Percentiles rank a stretch among this genome's conserved stretches.
These are phyloP conservation scores for Sapajus apella DNA, from an alignment of 2,113 vertebrate genomes.

Conservation along the genomic window DNA sequence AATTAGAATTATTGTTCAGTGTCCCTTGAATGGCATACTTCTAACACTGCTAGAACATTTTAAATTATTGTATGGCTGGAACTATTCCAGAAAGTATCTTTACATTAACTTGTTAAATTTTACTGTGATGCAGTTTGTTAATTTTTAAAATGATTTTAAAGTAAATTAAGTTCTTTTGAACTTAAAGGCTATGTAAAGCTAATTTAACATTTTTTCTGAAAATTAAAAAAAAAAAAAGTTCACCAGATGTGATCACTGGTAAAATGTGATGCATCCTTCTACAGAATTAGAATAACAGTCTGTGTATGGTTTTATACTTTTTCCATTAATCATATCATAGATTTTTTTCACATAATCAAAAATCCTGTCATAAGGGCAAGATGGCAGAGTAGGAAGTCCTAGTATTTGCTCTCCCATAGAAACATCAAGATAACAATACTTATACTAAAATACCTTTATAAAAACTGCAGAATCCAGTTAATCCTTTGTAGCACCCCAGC, in stretches of 20 bases:
- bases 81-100: not conserved
- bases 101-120: slow-evolving; percentile 41
- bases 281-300: not conserved
- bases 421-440: not conserved
- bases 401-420: not conserved
- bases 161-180: slow-evolving; percentile 8
- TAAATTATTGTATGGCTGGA: not conserved
- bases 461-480: not conserved
- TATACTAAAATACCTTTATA: not conserved
- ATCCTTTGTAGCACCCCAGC: not conserved
- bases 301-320: not conserved
- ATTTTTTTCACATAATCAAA: slow-evolving; percentile 16
- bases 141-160: not conserved
- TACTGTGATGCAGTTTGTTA: not conserved
- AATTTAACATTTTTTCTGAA: not conserved
- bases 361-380: not conserved
- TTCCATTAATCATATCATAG: not conserved
- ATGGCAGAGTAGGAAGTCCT: not conserved
- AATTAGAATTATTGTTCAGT: not conserved
- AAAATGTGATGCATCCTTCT: slow-evolving; percentile 20
- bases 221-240: not conserved
- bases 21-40: not conserved
- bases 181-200: not conserved
- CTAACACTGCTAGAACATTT: not conserved
- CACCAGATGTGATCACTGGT: not conserved